Evolutionary conservation across 2,888 invertebrate genomes (phyloP), one percentile per base, ranked within the genome.

Genomic region (Listrodromus nycthemerus): DNA sequence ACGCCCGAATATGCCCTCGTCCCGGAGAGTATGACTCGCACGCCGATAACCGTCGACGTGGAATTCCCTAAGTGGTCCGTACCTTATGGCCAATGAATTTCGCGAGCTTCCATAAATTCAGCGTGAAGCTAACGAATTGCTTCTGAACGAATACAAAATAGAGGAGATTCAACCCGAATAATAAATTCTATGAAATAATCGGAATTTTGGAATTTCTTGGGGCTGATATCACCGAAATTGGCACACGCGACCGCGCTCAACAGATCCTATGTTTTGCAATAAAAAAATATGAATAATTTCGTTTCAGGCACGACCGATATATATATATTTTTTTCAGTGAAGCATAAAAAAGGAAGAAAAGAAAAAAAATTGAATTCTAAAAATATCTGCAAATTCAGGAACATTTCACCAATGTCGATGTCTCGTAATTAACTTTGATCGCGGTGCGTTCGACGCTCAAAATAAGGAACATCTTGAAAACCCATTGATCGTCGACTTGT

Each of bases 11-110:
- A 27, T 65, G 33, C 58, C 4, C 30, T 33, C 16, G n/a, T 19
- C 63, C 41, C 48, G n/a, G 37, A 33, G 65, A 16, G 16, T 71
- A 55, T 65, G 70, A 78, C 73, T 66, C 66, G 71, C 30, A 41
- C 41, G 66, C 63, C 73, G 65, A 80, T 80, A 80, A 80, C 50
- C 73, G 67, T 48, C 80, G 67, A 73, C 58, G 73, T 55, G 41
- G 66, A 80, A 80, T 80, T 73, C 58, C 67, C 73, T 74, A 80
- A 80, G 80, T 80, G 80, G 67, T 65, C 45, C 58, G 33, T 61
- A 45, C 58, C 30, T 77, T 30, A 58, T 77, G 69, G 69, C 33
- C 48, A 48, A 16, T 50, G 63, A 63, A 69, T 69, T 67, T 77
- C 13, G 37, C 77, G 52, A 24, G 24, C n/a, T 16, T 13, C 19